Evolutionary conservation across 2,797 vertebrate genomes (phyloP).

Genomic region (Anolis apletophallus): DNA sequence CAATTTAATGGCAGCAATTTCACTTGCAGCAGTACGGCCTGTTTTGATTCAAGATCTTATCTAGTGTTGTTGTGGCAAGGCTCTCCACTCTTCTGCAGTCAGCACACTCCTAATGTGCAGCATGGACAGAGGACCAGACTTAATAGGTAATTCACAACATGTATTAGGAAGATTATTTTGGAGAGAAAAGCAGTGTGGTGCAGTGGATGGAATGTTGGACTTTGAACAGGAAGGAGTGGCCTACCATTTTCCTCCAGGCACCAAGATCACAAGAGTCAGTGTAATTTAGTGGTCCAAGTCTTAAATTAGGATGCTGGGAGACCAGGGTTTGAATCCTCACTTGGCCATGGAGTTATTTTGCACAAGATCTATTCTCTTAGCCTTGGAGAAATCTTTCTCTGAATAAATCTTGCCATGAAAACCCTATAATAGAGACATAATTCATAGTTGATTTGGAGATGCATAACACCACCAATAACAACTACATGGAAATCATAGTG

Average conservation of each 20-base stretch:
- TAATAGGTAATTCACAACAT: neutral
- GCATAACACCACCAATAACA: no score
- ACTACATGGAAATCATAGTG: no score
- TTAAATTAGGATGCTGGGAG: no score
- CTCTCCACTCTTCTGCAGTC: conserved; percentile 16
- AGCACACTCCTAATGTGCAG: neutral
- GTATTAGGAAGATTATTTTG: neutral
- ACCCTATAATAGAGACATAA: no score
- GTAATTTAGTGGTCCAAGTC: no score
- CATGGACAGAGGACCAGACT: neutral
- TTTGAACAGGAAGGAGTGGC: neutral
- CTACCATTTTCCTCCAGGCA: neutral
- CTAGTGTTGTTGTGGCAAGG: neutral
- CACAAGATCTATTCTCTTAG: no score
- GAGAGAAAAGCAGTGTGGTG: neutral
- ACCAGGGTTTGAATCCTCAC: no score
- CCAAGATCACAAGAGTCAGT: neutral
- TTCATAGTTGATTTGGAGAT: no score
- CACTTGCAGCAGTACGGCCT: conserved; percentile 8
- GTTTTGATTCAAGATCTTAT: conserved; percentile 44
- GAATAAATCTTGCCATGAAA: no score
- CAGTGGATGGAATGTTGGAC: neutral
- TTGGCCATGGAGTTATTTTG: no score
- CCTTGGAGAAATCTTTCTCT: no score
- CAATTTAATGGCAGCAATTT: conserved; percentile 23